phyloP scores from a whole-genome alignment of 2,797 vertebrate species.

The Lepus townsendii region DNA sequence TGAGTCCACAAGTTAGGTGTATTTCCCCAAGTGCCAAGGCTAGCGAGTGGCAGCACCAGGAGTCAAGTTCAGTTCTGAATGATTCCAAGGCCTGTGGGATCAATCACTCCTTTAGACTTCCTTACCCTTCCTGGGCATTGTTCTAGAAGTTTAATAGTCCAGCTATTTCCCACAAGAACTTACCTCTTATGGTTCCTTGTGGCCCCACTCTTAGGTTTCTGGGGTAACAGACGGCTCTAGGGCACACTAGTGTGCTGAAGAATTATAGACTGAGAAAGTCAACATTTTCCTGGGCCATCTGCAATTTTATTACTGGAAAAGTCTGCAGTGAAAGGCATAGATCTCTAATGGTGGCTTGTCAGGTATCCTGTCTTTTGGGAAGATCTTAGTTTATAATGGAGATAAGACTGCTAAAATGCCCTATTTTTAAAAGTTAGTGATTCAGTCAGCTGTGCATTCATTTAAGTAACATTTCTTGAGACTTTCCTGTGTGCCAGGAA shows the following conservation, averaged over 20 bases:
- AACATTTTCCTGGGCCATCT: not conserved
- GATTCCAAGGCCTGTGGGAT: not conserved
- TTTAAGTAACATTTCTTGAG: not conserved
- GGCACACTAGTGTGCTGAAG: not conserved
- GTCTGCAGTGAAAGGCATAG: not conserved
- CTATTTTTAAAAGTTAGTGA: slow-evolving; percentile 29
- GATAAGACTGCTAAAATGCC: slow-evolving; percentile 13
- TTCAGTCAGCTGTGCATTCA: not conserved
- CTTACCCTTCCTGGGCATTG: not conserved
- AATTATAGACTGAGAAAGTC: not conserved
- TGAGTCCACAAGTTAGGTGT: not conserved
- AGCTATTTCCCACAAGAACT: not conserved
- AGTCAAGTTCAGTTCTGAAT: not conserved
- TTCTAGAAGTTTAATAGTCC: not conserved
- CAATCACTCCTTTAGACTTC: not conserved
- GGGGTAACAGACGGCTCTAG: not conserved
- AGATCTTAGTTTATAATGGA: slow-evolving; percentile 1
- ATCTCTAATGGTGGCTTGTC: slow-evolving; percentile 9
- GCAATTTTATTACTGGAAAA: not conserved
- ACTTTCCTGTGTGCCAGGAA: not conserved
- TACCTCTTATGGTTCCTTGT: not conserved
- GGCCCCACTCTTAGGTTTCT: not conserved
- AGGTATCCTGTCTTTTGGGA: not conserved
- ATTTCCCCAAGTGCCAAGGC: not conserved
- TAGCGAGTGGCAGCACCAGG: not conserved